Evolutionary conservation across 2,797 vertebrate genomes (phyloP), one percentile per base, ranked within the genome.

Genomic region (Muscicapa striata): DNA sequence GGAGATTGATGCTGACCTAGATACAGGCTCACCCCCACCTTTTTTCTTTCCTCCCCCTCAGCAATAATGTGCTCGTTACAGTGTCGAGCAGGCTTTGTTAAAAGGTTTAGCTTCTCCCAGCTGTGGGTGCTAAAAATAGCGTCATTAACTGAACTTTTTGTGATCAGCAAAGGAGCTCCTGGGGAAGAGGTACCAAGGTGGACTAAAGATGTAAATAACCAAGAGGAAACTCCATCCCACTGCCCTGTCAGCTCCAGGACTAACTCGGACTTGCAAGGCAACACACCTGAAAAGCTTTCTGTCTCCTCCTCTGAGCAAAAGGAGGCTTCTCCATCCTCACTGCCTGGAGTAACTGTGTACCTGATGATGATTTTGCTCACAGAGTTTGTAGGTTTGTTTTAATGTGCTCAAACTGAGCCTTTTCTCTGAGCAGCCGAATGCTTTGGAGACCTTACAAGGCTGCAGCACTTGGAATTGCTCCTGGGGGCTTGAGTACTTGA

Each of bases 1-100:
- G 76, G 74, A 93, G 75, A 92, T 92, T 85, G 94, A 87, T 93
- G 84, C 77, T 93, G 91, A 92, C 92, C 96, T 89, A 96, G 91
- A 84, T 92, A 89, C n/a, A 64, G 30, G 43, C 74, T 51, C 59
- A 78, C 72, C 43, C 48, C 41, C 66, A 85, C 48, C 24, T 83
- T 89, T 77, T 79, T 90, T 69, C 58, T 55, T 91, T 58, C 52
- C 32, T 84, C 52, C 52, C 82, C 69, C 55, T 75, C 49, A 40
- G 88, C 85, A 90, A 29, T 92, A 87, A 87, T 51, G 59, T 62
- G 84, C 90, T 94, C 6, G 0, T 92, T 93, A 63, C 32, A n/a
- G 69, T 54, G 48, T 70, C 22, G 79, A 69, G 55, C 36, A 92
- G 62, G 40, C 86, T 96, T 85, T 78, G 54, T 91, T 86, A 85